A percentile compares a stretch with the other conserved stretches of the same genome.
Conservation (phyloP, 2,797 vertebrate genomes). For the Melanotaenia trifasciata region DNA sequence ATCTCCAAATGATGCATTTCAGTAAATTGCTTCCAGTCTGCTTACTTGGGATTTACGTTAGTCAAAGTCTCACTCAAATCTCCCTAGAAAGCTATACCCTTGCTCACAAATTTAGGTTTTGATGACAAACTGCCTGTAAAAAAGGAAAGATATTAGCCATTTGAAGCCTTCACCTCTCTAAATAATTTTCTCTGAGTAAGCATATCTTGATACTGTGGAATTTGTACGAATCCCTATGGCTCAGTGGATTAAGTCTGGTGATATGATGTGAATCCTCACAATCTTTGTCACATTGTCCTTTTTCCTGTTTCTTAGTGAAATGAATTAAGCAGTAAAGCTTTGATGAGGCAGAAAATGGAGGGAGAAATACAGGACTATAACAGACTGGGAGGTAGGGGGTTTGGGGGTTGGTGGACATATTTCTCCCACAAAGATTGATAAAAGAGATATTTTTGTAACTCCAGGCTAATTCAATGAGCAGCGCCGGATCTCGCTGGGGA, state of each 20-base stretch:
- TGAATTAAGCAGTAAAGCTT: slow-evolving; percentile 54
- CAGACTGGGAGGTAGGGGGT: slow-evolving; percentile 44
- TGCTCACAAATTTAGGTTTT: slow-evolving; percentile 38
- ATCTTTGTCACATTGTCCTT: slow-evolving; percentile 61
- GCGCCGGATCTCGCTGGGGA: slow-evolving; percentile 73
- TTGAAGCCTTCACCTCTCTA: slow-evolving; percentile 51
- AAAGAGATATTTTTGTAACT: slow-evolving; percentile 80
- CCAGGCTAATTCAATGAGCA: slow-evolving; percentile 77
- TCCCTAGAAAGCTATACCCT: slow-evolving; percentile 30
- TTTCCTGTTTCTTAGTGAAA: slow-evolving; percentile 62
- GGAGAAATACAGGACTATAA: slow-evolving; percentile 39
- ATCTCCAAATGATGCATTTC: slow-evolving; percentile 54
- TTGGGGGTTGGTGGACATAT: slow-evolving; percentile 44
- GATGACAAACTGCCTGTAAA: slow-evolving; percentile 53
- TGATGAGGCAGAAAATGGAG: slow-evolving; percentile 51
- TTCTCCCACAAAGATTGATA: slow-evolving; percentile 76
- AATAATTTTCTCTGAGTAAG: slow-evolving; percentile 66
- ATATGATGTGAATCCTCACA: slow-evolving; percentile 68
- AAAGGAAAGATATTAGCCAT: slow-evolving; percentile 40
- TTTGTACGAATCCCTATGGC: slow-evolving; percentile 58
- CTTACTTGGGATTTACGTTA: slow-evolving; percentile 45
- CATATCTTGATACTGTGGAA: slow-evolving; percentile 56
- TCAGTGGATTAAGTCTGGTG: slow-evolving; percentile 67
- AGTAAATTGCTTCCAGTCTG: slow-evolving; percentile 54
- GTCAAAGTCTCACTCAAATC: slow-evolving; percentile 45